Conservation (phyloP, 2,888 invertebrate species). For the Pammene aurita region DNA sequence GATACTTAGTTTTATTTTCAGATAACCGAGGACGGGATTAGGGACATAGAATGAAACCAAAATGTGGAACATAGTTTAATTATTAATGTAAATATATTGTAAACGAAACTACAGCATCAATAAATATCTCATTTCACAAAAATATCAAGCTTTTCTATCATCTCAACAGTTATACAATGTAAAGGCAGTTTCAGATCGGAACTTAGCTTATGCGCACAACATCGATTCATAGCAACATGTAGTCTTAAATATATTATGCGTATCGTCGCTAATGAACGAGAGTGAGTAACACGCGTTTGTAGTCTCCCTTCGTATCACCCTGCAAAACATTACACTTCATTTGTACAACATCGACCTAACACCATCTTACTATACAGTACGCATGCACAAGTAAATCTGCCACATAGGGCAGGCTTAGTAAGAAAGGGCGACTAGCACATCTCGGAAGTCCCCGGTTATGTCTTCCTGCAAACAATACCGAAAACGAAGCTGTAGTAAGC, state of each 20-base stretch:
- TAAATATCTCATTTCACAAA: constrained; percentile 82
- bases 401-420: constrained; percentile 70
- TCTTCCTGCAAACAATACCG: constrained; percentile 85
- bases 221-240: constrained; percentile 51
- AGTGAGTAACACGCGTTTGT: constrained; percentile 86
- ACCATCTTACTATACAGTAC: constrained; percentile 66
- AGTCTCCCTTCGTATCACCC: constrained; percentile 88
- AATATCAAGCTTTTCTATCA: constrained; percentile 78
- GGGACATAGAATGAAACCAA: constrained; percentile 66
- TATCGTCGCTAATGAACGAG: constrained; percentile 70
- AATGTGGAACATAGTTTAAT: constrained; percentile 77
- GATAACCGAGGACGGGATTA: constrained; percentile 79
- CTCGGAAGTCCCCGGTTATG: constrained; percentile 86
- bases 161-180: constrained; percentile 73
- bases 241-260: constrained; percentile 64
- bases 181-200: constrained; percentile 74
- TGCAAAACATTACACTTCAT: constrained; percentile 81
- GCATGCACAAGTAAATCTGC: constrained; percentile 42
- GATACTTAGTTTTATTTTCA: constrained; percentile 57
- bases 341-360: constrained; percentile 49
- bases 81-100: constrained; percentile 76
- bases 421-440: constrained; percentile 85
- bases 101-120: constrained; percentile 83
- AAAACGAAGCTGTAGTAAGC: constrained; percentile 63
- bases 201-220: constrained; percentile 54